phyloP scores from a whole-genome alignment of 2,797 vertebrate species.

The Fistularia commersonii region DNA sequence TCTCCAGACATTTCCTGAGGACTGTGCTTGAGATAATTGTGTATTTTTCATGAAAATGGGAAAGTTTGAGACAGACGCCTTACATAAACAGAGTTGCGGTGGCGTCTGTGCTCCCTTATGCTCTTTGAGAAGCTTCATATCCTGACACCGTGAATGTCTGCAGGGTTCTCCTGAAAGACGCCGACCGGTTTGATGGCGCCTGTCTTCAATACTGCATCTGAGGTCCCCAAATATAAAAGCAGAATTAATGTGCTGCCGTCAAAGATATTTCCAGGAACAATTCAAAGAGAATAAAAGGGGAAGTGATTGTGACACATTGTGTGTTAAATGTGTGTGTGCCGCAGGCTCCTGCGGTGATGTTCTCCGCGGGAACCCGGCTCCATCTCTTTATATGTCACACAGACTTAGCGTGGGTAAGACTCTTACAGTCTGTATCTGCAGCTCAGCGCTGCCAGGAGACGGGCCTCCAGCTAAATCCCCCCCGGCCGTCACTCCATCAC shows the following conservation, averaged over 20 bases:
- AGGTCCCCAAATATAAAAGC: constrained; percentile 9
- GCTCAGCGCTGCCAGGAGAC: background rate
- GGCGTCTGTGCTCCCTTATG: too few species aligned
- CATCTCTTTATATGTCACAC: constrained; percentile 17
- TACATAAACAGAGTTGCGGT: too few species aligned
- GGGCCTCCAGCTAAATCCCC: constrained; percentile 10
- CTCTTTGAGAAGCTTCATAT: too few species aligned
- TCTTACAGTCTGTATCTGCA: background rate
- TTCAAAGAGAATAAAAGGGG: constrained; percentile 28
- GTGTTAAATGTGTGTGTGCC: constrained; percentile 14
- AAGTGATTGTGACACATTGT: constrained; percentile 4
- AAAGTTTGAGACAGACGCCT: too few species aligned
- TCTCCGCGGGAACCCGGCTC: constrained; percentile 21
- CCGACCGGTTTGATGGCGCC: too few species aligned
- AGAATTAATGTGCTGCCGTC: constrained; percentile 10
- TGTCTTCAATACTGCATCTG: constrained; percentile 25
- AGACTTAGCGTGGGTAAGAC: constrained; percentile 6
- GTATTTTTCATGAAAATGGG: too few species aligned
- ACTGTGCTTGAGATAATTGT: too few species aligned
- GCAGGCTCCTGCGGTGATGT: constrained; percentile 15
- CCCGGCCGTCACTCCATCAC: constrained; percentile 44
- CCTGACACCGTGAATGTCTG: too few species aligned
- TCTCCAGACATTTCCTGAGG: too few species aligned
- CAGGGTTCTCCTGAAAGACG: too few species aligned
- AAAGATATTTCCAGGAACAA: constrained; percentile 10